These are phyloP conservation scores for Podarcis cretensis DNA, from an alignment of 2,113 vertebrate species.

Conservation along the genomic window DNA sequence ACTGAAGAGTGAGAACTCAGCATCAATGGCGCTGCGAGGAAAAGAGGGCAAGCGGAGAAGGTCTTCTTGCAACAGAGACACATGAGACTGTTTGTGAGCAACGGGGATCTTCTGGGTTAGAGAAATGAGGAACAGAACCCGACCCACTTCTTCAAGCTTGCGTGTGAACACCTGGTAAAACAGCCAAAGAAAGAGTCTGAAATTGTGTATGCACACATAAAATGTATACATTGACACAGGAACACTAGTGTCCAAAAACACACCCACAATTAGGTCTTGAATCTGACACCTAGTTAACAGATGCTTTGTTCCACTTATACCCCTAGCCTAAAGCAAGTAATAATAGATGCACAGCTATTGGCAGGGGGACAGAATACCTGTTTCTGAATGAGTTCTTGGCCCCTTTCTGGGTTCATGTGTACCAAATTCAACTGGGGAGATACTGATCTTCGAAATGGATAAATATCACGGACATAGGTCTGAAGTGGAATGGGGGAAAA, in stretches of 20 bases:
- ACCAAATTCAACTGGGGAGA: conserved; percentile 98
- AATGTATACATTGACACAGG: background rate
- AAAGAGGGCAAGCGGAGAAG: conserved; percentile 96
- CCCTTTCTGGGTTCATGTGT: conserved; percentile 96
- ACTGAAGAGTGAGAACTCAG: conserved; percentile 95
- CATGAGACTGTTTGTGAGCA: conserved; percentile 96
- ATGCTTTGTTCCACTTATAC: background rate
- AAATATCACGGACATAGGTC: conserved; percentile 98
- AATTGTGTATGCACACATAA: too few relatives aligned
- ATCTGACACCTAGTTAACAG: background rate
- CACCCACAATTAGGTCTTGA: background rate
- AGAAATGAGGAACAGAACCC: conserved; percentile 95
- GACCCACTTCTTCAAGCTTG: conserved; percentile 95
- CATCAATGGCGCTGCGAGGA: conserved; percentile 94
- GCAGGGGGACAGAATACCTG: conserved; percentile 77
- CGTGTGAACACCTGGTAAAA: conserved; percentile 91
- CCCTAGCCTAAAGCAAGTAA: background rate
- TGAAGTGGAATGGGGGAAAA: conserved; percentile 57
- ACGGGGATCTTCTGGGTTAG: conserved; percentile 94
- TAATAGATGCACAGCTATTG: too few relatives aligned
- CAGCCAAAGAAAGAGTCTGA: background rate
- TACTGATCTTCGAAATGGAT: conserved; percentile 96
- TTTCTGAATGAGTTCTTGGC: conserved; percentile 98
- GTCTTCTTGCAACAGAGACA: conserved; percentile 97
- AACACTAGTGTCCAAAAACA: background rate